Evolutionary conservation across 2,888 invertebrate genomes (phyloP), one percentile per base, ranked within the genome.

Genomic region (Octonoba sinensis): DNA sequence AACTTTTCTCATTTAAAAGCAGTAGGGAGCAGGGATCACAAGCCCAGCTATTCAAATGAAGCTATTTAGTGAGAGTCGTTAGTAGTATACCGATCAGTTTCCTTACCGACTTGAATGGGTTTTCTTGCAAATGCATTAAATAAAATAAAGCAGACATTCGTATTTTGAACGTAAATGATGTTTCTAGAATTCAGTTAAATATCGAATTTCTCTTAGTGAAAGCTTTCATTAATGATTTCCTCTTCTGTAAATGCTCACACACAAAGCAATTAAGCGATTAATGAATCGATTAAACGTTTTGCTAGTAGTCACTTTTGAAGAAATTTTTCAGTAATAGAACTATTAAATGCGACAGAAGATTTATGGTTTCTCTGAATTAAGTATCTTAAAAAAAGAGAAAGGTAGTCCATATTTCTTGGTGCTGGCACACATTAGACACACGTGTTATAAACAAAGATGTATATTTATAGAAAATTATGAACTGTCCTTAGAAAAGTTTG

Each of bases 1-100:
- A 74, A 66, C 65, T 74, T 66, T 65, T 44, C 74, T 74, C 74
- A 66, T 74, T 74, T 74, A 57, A 59, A 74, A 27, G 36, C 36
- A 36, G 36, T 36, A 22, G 15, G 66, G 46, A 57, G 65, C 44
- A 65, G 65, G 65, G 65, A 57, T 51, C 44, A 27, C 46, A 36
- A 36, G 36, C 20, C 16, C 18, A 22, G 22, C 66, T 66, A 66
- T 74, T 65, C 65, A 66, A 74, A 74, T 65, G 65, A 74, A 57
- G 57, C 65, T 66, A 71, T 74, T 57, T 65, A 57, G 65, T 16
- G 47, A 65, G 57, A 66, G 56, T 57, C 65, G 57, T 56, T 65
- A 65, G 56, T 57, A 57, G 46, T 64, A 67, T 49, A 4, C 24
- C 18, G 59, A 60, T 60, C 60, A 59, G 49, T 60, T 71, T 60